Conservation (phyloP, 2,888 invertebrate species). For the Gymnoscelis rufifasciata region DNA sequence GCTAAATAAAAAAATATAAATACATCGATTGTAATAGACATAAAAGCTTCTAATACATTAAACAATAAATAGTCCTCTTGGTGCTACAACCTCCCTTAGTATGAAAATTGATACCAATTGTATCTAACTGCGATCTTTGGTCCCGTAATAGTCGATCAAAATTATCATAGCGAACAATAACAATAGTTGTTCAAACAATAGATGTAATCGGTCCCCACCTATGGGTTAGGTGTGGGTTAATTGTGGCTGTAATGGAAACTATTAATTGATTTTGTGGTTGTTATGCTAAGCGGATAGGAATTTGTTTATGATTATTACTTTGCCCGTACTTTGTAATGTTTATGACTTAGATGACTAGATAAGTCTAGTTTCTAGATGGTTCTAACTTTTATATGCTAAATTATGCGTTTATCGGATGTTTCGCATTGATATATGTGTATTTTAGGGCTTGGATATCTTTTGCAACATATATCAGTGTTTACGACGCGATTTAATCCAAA, state of each 20-base stretch:
- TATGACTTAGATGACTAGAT: too few species aligned
- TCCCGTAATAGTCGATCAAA: slow-evolving; percentile 35
- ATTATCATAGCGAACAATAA: slow-evolving; percentile 42
- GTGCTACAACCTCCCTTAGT: not conserved
- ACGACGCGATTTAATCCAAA: too few species aligned
- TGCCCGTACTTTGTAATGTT: too few species aligned
- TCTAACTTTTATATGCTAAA: too few species aligned
- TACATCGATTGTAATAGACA: too few species aligned
- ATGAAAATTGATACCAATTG: slow-evolving; percentile 23
- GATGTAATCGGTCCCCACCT: slow-evolving; percentile 40
- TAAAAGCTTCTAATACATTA: too few species aligned
- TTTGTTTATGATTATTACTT: slow-evolving; percentile 1
- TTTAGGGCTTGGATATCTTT: too few species aligned
- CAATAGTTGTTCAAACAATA: slow-evolving; percentile 49
- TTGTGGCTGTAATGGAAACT: slow-evolving; percentile 47
- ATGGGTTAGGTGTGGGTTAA: slow-evolving; percentile 32
- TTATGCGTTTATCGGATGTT: too few species aligned
- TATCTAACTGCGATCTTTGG: slow-evolving; percentile 25
- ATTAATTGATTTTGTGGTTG: slow-evolving; percentile 65
- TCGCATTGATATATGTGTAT: too few species aligned
- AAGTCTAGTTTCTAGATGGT: too few species aligned
- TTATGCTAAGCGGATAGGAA: not conserved
- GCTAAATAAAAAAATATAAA: too few species aligned
- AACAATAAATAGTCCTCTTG: not conserved
- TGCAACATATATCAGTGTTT: too few species aligned